Evolutionary conservation across 2,888 invertebrate species (phyloP).

Genomic region (Myopa testacea): DNA sequence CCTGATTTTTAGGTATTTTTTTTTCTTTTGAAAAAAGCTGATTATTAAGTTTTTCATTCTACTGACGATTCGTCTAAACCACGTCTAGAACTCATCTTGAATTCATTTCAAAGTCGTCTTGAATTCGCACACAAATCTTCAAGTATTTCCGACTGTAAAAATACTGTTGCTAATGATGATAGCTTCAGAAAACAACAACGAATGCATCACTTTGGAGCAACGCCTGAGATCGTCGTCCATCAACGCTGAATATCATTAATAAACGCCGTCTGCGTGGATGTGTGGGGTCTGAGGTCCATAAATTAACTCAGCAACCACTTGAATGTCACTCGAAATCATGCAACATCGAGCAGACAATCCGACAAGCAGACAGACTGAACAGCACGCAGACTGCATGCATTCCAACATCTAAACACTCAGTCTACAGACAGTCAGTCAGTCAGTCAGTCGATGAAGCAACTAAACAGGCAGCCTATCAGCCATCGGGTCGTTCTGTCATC

Average conservation of each 20-base stretch:
- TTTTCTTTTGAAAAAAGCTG: no score
- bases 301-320: slow-evolving; percentile 31
- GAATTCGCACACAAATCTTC: no score
- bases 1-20: no score
- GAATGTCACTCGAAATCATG: slow-evolving; percentile 12
- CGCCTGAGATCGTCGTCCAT: not conserved
- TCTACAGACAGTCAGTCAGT: not conserved
- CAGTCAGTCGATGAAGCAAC: not conserved
- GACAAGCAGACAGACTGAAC: slow-evolving; percentile 21
- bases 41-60: no score
- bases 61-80: no score
- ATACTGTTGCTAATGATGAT: no score
- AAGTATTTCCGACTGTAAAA: no score
- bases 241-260: slow-evolving; percentile 23
- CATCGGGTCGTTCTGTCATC: no score
- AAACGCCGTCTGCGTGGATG: slow-evolving; percentile 6
- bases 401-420: not conserved
- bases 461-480: no score
- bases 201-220: not conserved
- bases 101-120: no score
- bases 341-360: not conserved
- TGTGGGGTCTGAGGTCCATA: slow-evolving; percentile 30
- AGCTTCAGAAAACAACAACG: no score
- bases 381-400: not conserved
- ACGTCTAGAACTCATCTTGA: no score